Percentiles rank a stretch among this genome's conserved stretches.
phyloP scores from a whole-genome alignment of 2,113 vertebrate genomes.

The Callocephalon fimbriatum region DNA sequence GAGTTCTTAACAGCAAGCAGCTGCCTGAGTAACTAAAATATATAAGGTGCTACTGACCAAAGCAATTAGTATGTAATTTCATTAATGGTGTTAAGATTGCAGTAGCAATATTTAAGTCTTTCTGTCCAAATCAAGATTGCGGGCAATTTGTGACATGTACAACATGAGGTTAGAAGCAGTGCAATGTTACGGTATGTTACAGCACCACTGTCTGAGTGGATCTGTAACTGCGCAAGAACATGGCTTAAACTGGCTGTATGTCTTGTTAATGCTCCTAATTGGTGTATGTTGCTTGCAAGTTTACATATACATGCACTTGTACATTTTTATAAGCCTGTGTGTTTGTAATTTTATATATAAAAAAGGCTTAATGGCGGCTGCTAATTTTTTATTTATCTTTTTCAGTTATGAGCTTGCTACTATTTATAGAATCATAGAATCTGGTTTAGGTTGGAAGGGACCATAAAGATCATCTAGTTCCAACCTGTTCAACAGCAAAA shows the following conservation, averaged over 20 bases:
- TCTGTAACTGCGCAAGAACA: not conserved
- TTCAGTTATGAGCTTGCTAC: not conserved
- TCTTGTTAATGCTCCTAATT: not conserved
- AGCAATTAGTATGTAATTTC: constrained; percentile 55
- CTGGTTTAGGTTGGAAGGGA: not conserved
- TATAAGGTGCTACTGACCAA: constrained; percentile 35
- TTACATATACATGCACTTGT: not conserved
- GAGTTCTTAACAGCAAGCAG: constrained; percentile 29
- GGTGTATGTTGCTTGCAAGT: not conserved
- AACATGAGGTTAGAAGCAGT: not conserved
- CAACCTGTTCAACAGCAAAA: not conserved
- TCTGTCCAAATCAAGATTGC: constrained; percentile 50
- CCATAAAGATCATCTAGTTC: not conserved
- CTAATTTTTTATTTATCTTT: constrained; percentile 6
- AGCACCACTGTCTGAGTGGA: constrained; percentile 30
- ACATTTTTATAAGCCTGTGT: not conserved
- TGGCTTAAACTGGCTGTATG: accelerated
- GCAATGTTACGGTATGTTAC: not conserved
- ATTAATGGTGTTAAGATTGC: constrained; percentile 21
- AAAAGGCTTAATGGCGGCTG: not conserved
- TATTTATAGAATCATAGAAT: not conserved
- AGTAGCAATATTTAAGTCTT: constrained; percentile 49
- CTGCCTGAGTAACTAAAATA: constrained; percentile 26
- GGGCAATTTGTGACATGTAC: not conserved
- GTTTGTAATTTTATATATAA: not conserved